Base-by-base conservation (phyloP, 2,888 invertebrate genomes). In the Drosophila ustulata region DNA sequence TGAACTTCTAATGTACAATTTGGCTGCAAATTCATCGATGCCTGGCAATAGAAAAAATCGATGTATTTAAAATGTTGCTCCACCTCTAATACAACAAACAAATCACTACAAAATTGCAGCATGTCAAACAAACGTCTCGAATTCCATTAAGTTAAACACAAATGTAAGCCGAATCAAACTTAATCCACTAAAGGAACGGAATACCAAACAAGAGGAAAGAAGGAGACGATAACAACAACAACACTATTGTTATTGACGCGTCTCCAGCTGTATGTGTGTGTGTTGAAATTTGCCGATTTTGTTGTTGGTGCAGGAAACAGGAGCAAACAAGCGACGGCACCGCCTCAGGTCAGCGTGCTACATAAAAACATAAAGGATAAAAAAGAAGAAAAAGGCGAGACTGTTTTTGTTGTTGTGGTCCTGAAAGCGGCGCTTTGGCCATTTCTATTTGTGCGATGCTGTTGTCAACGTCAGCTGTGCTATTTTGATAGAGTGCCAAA, bases 401-500 rank as follows among this genome's bases (percentile, higher is more conserved):
- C 32, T 1, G 18, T 18, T 18, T 49, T 50, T 51, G 18, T 18
- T 18, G 45, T 50, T 51, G 13, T 65, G 41, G 57, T 50, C 41
- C 58, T 57, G 18, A 62, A 58, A 58, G 50, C 58, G 49, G 25
- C 56, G 59, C 68, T 53, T 61, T 46, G 37, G 53, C 65, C 49
- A 47, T 37, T 56, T 57, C 65, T 46, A 47, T 37, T 56, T 57
- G 53, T 57, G 57, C 50, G 65, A 73, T 70, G 75, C 66, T 67
- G 75, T 58, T 77, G 77, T 70, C 77, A 79, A 77, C 77, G 77
- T 77, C 77, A 77, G 66, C 80, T 79, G 71, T 75, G 70, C 66
- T 51, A 61, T 43, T 49, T 76, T 68, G 56, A 63, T 23, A 56
- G 66, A 28, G 47, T 23, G 23, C 18, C n/a, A 9, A 41, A 41